Conservation (phyloP, 2,113 vertebrate species). For the Pterophyllum scalare region DNA sequence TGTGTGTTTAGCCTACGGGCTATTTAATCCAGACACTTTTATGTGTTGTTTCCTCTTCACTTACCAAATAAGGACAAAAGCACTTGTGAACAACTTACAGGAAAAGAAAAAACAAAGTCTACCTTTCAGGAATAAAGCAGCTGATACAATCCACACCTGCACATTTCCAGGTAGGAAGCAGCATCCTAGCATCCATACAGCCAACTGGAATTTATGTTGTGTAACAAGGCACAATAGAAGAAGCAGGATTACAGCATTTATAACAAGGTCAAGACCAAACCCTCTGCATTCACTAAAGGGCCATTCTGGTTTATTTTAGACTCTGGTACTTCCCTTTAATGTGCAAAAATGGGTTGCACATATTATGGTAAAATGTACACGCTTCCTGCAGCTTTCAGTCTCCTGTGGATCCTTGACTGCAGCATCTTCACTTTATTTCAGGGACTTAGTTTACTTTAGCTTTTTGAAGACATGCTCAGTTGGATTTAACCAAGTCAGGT, state of each 20-base stretch:
- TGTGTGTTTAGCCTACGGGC: background rate
- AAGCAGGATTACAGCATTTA: background rate
- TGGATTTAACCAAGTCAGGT: background rate
- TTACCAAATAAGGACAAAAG: slow-evolving; percentile 3
- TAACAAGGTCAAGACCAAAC: background rate
- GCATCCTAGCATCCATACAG: background rate
- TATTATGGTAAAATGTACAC: background rate
- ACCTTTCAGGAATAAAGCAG: background rate
- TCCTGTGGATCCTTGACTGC: background rate
- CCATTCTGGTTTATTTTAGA: background rate
- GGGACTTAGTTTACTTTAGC: background rate
- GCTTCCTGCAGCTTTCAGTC: background rate
- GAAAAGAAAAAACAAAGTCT: background rate
- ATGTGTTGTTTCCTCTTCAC: background rate
- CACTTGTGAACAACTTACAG: background rate
- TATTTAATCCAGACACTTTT: background rate
- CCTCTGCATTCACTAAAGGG: background rate
- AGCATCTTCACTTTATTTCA: background rate
- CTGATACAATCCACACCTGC: accelerated
- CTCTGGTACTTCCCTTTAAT: background rate
- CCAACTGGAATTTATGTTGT: accelerated
- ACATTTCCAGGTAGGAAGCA: slow-evolving; percentile 8
- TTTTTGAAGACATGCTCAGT: background rate
- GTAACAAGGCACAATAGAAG: background rate
- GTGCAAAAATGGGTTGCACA: background rate